Conservation (phyloP, 2,113 vertebrate species). For the Bubo bubo region DNA sequence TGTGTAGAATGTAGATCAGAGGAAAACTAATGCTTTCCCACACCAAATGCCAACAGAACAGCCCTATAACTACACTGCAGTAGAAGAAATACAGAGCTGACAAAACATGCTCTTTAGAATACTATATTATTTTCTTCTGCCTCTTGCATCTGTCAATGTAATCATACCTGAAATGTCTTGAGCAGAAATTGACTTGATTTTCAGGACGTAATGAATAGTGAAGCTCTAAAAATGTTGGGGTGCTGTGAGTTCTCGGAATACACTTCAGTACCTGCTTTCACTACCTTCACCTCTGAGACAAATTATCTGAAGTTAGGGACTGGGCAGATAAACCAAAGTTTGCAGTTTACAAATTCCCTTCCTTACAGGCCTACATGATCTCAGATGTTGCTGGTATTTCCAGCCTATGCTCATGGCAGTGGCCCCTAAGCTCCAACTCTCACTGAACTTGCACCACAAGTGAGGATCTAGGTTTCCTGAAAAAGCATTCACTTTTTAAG, state of each 20-base stretch:
- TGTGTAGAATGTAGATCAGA: neutral
- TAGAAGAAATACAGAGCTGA: neutral
- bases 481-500: neutral
- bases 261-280: neutral
- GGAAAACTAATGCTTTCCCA: neutral
- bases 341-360: neutral
- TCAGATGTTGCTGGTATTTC: neutral
- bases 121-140: neutral
- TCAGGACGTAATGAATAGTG: neutral
- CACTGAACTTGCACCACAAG: neutral
- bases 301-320: neutral
- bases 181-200: neutral
- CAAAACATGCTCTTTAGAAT: neutral
- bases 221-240: neutral
- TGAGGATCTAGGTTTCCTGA: neutral
- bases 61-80: neutral
- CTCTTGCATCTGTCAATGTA: neutral
- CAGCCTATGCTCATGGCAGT: neutral
- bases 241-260: neutral
- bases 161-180: neutral
- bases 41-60: neutral
- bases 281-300: neutral
- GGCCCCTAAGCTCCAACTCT: neutral
- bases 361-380: accelerated
- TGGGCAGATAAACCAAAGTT: neutral